phyloP scores from a whole-genome alignment of 2,113 vertebrate genomes.

The Tapirus terrestris region DNA sequence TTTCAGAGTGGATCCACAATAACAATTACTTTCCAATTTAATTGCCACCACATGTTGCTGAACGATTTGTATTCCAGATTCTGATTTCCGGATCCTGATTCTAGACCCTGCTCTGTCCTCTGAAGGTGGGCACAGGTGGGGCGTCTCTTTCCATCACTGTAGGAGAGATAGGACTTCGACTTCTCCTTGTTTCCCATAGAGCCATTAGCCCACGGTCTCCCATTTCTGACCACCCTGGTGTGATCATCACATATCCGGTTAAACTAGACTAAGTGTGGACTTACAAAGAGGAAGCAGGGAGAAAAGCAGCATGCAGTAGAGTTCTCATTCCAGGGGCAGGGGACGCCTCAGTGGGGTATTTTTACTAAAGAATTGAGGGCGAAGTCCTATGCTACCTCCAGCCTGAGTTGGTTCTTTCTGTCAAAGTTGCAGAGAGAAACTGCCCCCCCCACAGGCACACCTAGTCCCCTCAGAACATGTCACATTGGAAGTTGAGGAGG shows the following conservation, averaged over 20 bases:
- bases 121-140: too few species aligned
- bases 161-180: not conserved
- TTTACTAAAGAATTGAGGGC: not conserved
- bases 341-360: not conserved
- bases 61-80: not conserved
- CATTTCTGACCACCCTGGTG: fast-evolving
- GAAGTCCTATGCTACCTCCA: fast-evolving
- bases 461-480: fast-evolving
- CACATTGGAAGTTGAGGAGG: not conserved
- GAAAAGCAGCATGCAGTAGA: fast-evolving
- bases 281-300: not conserved
- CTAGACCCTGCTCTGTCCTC: not conserved
- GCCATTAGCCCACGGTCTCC: fast-evolving
- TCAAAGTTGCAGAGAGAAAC: not conserved
- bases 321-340: fast-evolving
- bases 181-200: fast-evolving
- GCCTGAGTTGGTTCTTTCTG: not conserved
- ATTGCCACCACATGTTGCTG: fast-evolving
- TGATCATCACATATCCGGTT: fast-evolving
- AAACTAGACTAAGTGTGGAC: too few species aligned
- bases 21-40: not conserved
- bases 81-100: not conserved
- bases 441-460: fast-evolving
- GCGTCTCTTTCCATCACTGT: not conserved
- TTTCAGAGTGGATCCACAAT: not conserved